Evolutionary conservation across 2,888 invertebrate genomes (phyloP).

Genomic region (Caenorhabditis imperialis): DNA sequence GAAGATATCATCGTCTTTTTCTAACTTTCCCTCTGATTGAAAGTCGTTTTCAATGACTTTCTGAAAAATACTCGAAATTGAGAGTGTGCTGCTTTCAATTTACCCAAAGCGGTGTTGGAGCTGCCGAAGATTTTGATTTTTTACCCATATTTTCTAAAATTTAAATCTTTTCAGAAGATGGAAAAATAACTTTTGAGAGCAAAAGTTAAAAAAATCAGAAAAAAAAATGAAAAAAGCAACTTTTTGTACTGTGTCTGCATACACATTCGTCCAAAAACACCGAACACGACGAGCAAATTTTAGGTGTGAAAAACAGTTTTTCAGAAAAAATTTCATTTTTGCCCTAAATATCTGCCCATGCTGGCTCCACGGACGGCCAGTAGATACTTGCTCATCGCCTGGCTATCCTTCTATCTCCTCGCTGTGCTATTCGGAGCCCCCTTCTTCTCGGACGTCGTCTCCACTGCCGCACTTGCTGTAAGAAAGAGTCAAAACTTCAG

Average conservation of each 20-base stretch:
- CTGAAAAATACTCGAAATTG: not conserved
- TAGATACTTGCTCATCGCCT: slow-evolving; percentile 37
- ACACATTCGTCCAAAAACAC: slow-evolving; percentile 3
- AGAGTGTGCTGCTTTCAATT: not conserved
- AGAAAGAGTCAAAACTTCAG: slow-evolving; percentile 7
- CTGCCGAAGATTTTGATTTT: not conserved
- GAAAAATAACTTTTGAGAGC: too few species aligned
- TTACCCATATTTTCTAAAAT: slow-evolving; percentile 14
- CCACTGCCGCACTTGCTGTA: slow-evolving; percentile 46
- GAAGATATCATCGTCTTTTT: not conserved
- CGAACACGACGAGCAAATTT: slow-evolving; percentile 15
- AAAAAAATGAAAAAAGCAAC: too few species aligned
- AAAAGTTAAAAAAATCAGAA: too few species aligned
- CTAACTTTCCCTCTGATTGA: not conserved
- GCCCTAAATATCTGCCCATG: too few species aligned
- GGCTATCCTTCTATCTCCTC: slow-evolving; percentile 44
- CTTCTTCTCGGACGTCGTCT: slow-evolving; percentile 44
- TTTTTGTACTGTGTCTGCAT: slow-evolving; percentile 10
- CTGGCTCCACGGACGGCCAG: not conserved
- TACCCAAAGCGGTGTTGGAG: slow-evolving; percentile 8
- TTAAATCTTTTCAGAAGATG: too few species aligned
- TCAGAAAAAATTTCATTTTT: too few species aligned
- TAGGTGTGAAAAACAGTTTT: not conserved
- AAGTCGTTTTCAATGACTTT: slow-evolving; percentile 10
- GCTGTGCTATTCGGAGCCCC: slow-evolving; percentile 68